A percentile compares a stretch with the other conserved stretches of the same genome.
Conservation (phyloP, 2,113 vertebrate species). For the Theristicus caerulescens region DNA sequence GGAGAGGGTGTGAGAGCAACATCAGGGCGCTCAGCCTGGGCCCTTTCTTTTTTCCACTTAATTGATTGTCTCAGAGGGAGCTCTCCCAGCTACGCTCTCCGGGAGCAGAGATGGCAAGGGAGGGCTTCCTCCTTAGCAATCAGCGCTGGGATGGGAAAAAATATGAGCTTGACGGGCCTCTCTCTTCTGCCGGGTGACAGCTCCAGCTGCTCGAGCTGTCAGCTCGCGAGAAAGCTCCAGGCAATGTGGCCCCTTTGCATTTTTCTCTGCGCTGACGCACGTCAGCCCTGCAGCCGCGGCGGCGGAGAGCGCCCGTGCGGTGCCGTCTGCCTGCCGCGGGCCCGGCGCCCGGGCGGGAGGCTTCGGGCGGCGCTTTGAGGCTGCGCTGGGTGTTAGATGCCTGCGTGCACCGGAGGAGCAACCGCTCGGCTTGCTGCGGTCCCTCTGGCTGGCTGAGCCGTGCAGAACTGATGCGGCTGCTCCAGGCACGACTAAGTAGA, state of each 20-base stretch:
- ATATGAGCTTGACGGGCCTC: background rate
- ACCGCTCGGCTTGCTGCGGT: background rate
- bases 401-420: background rate
- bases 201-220: slow-evolving; percentile 53
- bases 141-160: background rate
- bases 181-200: slow-evolving; percentile 12
- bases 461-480: background rate
- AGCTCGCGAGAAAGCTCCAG: background rate
- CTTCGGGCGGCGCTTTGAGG: too few species aligned
- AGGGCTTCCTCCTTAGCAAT: background rate
- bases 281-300: accelerated
- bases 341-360: background rate
- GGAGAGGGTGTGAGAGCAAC: background rate
- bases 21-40: background rate
- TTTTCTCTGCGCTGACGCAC: background rate
- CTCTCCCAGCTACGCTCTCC: background rate
- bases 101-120: background rate
- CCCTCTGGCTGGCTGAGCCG: background rate
- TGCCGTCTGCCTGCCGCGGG: background rate
- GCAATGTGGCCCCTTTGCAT: background rate
- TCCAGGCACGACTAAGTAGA: background rate
- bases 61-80: background rate
- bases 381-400: accelerated
- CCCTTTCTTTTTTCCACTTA: background rate
- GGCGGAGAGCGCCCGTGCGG: background rate